Evolutionary conservation across 2,113 vertebrate species (phyloP).

Genomic region (Terrapene triunguis): DNA sequence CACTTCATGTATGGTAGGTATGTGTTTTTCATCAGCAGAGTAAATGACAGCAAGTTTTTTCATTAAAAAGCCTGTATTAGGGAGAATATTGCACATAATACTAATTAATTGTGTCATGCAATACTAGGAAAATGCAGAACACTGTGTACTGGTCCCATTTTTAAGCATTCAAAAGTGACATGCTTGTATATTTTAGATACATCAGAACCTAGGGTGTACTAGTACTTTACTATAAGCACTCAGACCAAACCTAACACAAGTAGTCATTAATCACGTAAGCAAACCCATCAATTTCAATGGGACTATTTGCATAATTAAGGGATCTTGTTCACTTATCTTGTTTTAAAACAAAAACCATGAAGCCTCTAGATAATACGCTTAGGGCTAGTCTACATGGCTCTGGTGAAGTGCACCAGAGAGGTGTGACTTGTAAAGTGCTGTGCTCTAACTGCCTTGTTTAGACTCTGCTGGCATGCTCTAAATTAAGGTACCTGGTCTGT

Average conservation of each 20-base stretch:
- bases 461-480: neutral
- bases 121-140: neutral
- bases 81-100: slow-evolving; percentile 10
- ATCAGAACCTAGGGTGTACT: slow-evolving; percentile 14
- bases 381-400: neutral
- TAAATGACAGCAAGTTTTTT: slow-evolving; percentile 1
- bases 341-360: neutral
- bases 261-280: neutral
- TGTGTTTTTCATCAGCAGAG: neutral
- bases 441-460: neutral
- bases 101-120: slow-evolving; percentile 15
- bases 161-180: slow-evolving; percentile 26
- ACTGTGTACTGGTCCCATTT: neutral
- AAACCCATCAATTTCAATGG: neutral
- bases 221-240: neutral
- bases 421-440: no score
- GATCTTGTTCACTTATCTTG: neutral
- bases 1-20: neutral
- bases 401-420: neutral
- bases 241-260: neutral
- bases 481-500: neutral
- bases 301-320: neutral
- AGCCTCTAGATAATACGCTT: neutral
- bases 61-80: neutral
- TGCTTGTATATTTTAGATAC: slow-evolving; percentile 11